Evolutionary conservation across 2,113 vertebrate species (phyloP), one percentile per base, ranked within the genome.

Genomic region (Salvator merianae): DNA sequence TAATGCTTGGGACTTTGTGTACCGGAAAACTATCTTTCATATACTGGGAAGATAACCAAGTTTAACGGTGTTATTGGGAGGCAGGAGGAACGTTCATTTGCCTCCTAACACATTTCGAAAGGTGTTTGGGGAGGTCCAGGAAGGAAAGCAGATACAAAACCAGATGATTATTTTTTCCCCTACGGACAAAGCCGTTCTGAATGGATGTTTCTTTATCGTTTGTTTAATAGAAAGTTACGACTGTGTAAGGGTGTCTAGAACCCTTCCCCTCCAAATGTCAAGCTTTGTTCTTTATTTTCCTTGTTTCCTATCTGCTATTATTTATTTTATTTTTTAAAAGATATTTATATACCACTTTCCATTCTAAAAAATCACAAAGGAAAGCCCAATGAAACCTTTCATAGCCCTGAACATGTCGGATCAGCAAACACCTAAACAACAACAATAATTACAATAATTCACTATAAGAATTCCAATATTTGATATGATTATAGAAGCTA

Each of bases 11-110:
- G 86, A 87, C 2, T 0, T 78, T 77, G 89, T 79, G 63, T 9
- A 53, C 69, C 0, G 0, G 88, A 88, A 87, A 78, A 32, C 78
- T 70, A 83, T 79, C 79, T 85, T 86, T 88, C 79, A 78, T n/a
- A 65, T n/a, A 32, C 1, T 0, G 76, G 77, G 69, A 53, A 14
- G 2, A 59, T 32, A 79, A 0, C 0, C 9, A 73, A 85, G 83
- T 34, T 83, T 81, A 77, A 89, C 5, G 69, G 81, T 40, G 66
- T 62, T 50, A 40, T 30, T 55, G 36, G 24, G n/a, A 3, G 55
- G 59, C 18, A 38, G 36, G 65, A 84, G 26, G 40, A 13, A 9
- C 1, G 26, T n/a, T 32, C 36, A 7, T 50, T 24, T 24, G 3
- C 66, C 72, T 86, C 80, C 79, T 74, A 34, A 34, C 10, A 3